These are phyloP conservation scores for Araneus ventricosus DNA, from an alignment of 1,140 invertebrate species.

Conservation along the genomic window DNA sequence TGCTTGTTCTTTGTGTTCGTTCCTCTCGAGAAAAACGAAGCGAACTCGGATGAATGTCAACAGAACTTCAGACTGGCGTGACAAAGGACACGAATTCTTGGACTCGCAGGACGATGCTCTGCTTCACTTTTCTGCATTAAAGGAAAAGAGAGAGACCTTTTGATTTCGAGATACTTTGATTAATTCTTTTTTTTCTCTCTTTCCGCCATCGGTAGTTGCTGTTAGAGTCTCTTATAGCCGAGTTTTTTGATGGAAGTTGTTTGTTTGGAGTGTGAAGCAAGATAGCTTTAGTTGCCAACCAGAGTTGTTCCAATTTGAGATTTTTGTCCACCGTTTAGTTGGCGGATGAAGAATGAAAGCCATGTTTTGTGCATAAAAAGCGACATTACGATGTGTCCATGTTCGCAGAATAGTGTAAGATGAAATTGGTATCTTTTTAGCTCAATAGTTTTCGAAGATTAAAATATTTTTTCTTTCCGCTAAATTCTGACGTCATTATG, in stretches of 20 bases:
- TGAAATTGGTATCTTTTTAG: no score
- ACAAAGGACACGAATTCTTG: not conserved
- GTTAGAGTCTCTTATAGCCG: no score
- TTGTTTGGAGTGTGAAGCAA: not conserved
- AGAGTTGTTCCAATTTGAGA: no score
- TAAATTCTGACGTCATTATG: no score
- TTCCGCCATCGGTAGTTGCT: no score
- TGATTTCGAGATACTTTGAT: not conserved
- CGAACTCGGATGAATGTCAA: slow-evolving; percentile 17
- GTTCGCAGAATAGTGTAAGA: no score
- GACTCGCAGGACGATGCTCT: not conserved
- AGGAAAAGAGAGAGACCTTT: not conserved
- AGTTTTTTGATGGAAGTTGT: not conserved
- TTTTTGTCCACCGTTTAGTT: no score
- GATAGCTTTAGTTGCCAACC: not conserved
- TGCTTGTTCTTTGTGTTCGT: not conserved
- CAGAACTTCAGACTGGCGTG: not conserved
- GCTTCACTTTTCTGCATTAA: not conserved
- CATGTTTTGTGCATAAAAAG: no score
- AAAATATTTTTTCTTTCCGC: no score
- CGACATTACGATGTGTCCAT: no score
- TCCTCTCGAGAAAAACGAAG: not conserved
- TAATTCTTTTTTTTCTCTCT: not conserved
- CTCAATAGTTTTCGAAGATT: no score
- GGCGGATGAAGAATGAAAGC: no score